Evolutionary conservation across 1,140 invertebrate species (phyloP), one percentile per base, ranked within the genome.

Genomic region (Luehdorfia chinensis): DNA sequence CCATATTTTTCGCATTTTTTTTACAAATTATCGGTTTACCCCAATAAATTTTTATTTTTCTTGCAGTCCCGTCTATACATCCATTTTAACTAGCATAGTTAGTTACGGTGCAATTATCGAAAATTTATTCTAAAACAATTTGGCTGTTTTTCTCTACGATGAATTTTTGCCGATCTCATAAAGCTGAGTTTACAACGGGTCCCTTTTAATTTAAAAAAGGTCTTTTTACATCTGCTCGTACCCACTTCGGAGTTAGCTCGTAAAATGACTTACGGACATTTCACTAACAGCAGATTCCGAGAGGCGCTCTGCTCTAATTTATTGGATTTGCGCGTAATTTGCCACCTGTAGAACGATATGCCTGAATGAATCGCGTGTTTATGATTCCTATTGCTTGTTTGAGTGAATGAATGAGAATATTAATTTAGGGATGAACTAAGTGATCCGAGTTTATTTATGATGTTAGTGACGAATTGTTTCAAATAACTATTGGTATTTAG

Each of bases 221-320:
- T 43, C 8, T 14, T 14, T 25, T 25, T 41, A 43, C 39, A 28
- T 43, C 39, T 43, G 39, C 25, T 43, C 39, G 25, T 41, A 30
- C 23, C 37, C 39, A 30, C 39, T 43, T 30, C 25, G 25, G 25
- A 43, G 39, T 43, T 43, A 27, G 39, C 25, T 43, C 39, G 25
- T 43, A 43, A 43, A 43, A 43, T 43, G 39, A 43, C 39, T 43
- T 43, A 43, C 39, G 39, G 39, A 43, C 39, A 30, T 43, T 43
- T 43, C 39, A 43, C 39, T 43, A 43, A 43, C 39, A 43, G 39
- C 39, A 28, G 39, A 43, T 28, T 43, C 39, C 23, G 39, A 43
- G 39, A 43, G 25, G 39, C 39, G 39, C 39, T 43, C 25, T n/a
- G 39, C n/a, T 27, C 25, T 43, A 43, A 43, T 43, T 43, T 43